Conservation (phyloP, 2,888 invertebrate species). For the Raillietiella orientalis region DNA sequence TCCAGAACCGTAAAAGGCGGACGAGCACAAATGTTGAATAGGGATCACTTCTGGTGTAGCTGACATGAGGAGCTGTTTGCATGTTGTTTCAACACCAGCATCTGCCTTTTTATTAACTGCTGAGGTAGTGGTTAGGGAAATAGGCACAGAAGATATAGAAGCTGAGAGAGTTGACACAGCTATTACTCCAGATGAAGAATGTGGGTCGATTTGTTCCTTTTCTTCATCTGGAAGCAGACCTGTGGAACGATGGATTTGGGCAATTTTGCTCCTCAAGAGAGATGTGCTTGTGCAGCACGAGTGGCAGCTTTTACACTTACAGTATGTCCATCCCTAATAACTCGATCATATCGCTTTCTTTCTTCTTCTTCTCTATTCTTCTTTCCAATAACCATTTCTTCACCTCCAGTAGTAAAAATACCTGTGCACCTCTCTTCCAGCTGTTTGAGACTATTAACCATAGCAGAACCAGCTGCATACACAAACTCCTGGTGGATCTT, state of each 20-base stretch:
- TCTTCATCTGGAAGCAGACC: constrained; percentile 78
- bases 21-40: too few species aligned
- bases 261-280: constrained; percentile 87
- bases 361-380: constrained; percentile 55
- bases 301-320: constrained; percentile 87
- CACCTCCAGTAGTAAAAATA: constrained; percentile 95
- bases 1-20: too few species aligned
- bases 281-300: constrained; percentile 70
- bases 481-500: constrained; percentile 68
- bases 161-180: constrained; percentile 6
- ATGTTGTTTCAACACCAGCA: too few species aligned
- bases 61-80: too few species aligned
- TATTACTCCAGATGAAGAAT: constrained; percentile 17
- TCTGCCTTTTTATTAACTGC: neutral
- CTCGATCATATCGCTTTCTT: constrained; percentile 38
- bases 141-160: constrained; percentile 3
- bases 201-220: constrained; percentile 86
- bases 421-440: constrained; percentile 96
- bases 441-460: constrained; percentile 76
- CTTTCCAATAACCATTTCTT: constrained; percentile 96
- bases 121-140: neutral
- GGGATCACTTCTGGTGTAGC: neutral
- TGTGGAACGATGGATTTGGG: constrained; percentile 85
- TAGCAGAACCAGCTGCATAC: constrained; percentile 48
- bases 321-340: constrained; percentile 96